Evolutionary conservation across 2,113 vertebrate species (phyloP), one percentile per base, ranked within the genome.

Genomic region (Lethenteron camtschaticum): DNA sequence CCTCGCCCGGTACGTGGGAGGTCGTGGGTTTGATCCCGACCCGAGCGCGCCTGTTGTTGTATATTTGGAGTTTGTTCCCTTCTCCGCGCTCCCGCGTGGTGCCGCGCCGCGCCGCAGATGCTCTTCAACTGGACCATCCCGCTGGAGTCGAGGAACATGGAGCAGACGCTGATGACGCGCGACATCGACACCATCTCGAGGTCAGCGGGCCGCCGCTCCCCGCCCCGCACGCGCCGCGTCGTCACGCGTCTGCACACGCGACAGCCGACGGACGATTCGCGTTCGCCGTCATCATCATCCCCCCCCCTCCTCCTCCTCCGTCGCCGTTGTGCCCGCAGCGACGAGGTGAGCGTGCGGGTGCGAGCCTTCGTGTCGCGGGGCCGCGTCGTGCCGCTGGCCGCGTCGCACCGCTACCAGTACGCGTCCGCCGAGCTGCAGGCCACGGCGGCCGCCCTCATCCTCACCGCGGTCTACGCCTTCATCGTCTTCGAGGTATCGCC

Each of bases 401-500:
- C 96, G 81, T 85, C 83, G 24, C 79, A 90, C 76, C 90, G 87
- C 68, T 85, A 86, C 12, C 86, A 95, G 57, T 85, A 80, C 1
- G 83, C 85, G 68, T 86, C 71, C 3, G 78, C 86, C 75, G 90
- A 90, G 77, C 81, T 83, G 3, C 94, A 96, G 83, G 94, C 92
- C 76, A 84, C 82, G 63, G 79, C 87, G 2, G 90, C 94, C 0
- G 87, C 84, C 1, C 66, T 85, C 79, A 91, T 96, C 77, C 83
- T 99, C 57, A 73, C 82, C 1, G 90, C 86, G 2, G 92, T 99
- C 75, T 99, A 96, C 1, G 75, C 82, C 68, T 85, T 99, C 74
- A 95, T 99, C 73, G 87, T 96, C 80, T 85, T 95, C 69, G 91
- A 97, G 87, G 92, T 97, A 83, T 13, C 10, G 13, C 13, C 16